Evolutionary conservation across 2,113 vertebrate species (phyloP).

Genomic region (Helogale parvula): DNA sequence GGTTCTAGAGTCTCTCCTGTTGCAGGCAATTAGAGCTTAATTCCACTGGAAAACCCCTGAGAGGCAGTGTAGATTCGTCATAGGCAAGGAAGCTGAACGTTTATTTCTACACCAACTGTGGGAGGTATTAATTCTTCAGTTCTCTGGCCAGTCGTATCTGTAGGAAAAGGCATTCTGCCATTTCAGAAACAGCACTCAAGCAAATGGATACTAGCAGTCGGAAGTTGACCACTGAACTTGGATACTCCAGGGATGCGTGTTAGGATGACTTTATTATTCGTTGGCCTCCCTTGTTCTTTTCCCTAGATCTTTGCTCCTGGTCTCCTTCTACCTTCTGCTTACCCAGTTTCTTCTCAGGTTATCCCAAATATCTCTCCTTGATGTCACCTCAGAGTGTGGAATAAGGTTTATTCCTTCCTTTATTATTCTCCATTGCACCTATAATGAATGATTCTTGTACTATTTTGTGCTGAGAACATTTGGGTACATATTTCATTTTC

Average conservation of each 20-base stretch:
- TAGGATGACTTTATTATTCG: not conserved
- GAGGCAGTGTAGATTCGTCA: not conserved
- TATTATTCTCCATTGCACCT: not conserved
- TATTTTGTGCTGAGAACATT: constrained; percentile 7
- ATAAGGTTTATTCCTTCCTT: not conserved
- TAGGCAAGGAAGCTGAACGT: not conserved
- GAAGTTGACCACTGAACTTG: not conserved
- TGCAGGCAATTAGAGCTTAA: not conserved
- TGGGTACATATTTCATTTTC: not conserved
- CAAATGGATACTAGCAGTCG: not conserved
- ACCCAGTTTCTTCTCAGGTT: not conserved
- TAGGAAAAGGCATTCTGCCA: not conserved
- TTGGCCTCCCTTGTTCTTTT: not conserved
- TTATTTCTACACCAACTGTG: not conserved
- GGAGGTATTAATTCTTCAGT: not conserved
- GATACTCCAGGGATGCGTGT: not conserved
- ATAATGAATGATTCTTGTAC: not conserved
- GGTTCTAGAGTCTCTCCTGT: not conserved
- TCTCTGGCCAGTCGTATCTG: not conserved
- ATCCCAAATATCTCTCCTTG: not conserved
- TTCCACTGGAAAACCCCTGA: not conserved
- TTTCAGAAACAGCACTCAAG: not conserved
- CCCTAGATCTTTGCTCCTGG: not conserved
- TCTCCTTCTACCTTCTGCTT: not conserved
- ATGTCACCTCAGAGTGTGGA: not conserved